A percentile compares a stretch with the other conserved stretches of the same genome.
These are phyloP conservation scores for Morone saxatilis DNA, from an alignment of 2,113 vertebrate genomes.

Conservation along the genomic window DNA sequence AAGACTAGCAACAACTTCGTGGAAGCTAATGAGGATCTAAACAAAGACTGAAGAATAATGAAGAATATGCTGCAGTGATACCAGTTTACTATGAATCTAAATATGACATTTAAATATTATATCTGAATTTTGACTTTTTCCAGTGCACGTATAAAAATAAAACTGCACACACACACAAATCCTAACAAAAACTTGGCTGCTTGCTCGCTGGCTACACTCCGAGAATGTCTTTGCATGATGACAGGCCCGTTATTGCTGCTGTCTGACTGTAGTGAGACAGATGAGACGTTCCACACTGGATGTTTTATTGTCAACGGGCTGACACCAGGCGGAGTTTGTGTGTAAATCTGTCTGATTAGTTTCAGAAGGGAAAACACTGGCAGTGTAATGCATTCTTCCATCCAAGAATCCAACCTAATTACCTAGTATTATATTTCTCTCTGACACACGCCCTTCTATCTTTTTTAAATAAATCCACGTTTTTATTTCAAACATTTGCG, in stretches of 20 bases:
- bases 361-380: constrained; percentile 41
- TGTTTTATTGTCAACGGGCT: constrained; percentile 27
- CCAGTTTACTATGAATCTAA: neutral
- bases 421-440: constrained; percentile 2
- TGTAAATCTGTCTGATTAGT: constrained; percentile 56
- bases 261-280: constrained; percentile 1
- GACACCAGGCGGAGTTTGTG: constrained; percentile 25
- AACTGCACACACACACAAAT: neutral
- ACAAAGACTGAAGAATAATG: neutral
- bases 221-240: constrained; percentile 11
- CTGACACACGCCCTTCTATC: neutral
- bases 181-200: neutral
- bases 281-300: constrained; percentile 33
- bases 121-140: neutral
- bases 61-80: neutral
- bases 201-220: neutral
- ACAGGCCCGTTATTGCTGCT: constrained; percentile 22
- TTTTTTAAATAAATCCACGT: neutral
- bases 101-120: neutral
- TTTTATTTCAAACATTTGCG: neutral
- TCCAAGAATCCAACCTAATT: constrained; percentile 43
- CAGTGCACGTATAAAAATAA: neutral
- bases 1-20: neutral
- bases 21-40: neutral
- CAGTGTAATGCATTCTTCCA: neutral